These are phyloP conservation scores for Sitobion miscanthi DNA, from an alignment of 1,140 invertebrate genomes.

Conservation along the genomic window DNA sequence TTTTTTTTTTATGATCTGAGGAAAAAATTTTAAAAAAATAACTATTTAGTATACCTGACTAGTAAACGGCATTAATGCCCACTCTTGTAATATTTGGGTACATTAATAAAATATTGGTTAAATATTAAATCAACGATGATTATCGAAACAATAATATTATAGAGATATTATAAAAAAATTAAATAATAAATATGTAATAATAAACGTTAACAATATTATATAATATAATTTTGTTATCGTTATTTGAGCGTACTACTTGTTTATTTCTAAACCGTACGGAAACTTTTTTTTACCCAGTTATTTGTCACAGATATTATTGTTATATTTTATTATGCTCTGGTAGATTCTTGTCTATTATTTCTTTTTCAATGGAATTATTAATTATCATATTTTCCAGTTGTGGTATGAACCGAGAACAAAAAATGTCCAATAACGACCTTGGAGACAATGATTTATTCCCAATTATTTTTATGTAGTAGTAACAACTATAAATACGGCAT, in stretches of 20 bases:
- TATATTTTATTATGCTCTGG: neutral
- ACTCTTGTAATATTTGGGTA: neutral
- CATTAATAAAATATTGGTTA: neutral
- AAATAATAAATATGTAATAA: neutral
- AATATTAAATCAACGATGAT: neutral
- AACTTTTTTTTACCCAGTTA: neutral
- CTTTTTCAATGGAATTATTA: constrained; percentile 15
- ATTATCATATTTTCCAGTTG: constrained; percentile 33
- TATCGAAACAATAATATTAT: neutral
- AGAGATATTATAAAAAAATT: neutral
- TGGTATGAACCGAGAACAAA: neutral
- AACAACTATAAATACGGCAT: constrained; percentile 18
- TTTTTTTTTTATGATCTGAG: neutral
- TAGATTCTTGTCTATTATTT: neutral
- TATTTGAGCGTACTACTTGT: neutral
- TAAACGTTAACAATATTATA: neutral
- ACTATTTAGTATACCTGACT: neutral
- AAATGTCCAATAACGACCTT: neutral
- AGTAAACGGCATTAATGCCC: no score
- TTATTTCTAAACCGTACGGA: neutral
- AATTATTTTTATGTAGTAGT: constrained; percentile 15
- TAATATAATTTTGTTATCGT: neutral
- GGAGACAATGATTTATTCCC: constrained; percentile 32
- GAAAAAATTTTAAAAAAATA: neutral
- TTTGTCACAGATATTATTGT: neutral